These are phyloP conservation scores for Myrmophylax atrothorax DNA, from an alignment of 2,113 vertebrate genomes.

Conservation along the genomic window DNA sequence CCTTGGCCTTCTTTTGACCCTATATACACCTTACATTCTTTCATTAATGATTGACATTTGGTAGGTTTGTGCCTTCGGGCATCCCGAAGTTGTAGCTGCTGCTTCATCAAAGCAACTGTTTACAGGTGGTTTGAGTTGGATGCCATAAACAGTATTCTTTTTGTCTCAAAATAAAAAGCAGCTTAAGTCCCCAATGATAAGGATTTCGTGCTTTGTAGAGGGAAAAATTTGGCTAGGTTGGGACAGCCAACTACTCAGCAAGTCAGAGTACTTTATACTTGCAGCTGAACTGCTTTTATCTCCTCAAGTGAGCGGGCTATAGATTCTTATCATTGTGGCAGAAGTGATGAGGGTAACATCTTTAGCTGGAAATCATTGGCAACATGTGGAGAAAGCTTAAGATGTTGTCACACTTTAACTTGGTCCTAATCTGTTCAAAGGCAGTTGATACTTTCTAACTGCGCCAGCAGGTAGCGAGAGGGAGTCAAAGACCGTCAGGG, in stretches of 20 bases:
- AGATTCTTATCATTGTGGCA: conserved; percentile 81
- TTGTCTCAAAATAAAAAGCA: conserved; percentile 87
- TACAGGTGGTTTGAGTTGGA: conserved; percentile 91
- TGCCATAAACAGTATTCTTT: conserved; percentile 82
- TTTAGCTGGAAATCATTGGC: conserved; percentile 82
- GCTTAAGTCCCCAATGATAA: conserved; percentile 86
- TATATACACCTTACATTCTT: conserved; percentile 80
- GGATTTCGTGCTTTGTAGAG: conserved; percentile 80
- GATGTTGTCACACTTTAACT: conserved; percentile 91
- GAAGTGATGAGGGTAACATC: conserved; percentile 81
- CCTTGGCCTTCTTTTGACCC: conserved; percentile 73
- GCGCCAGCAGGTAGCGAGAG: conserved; percentile 67
- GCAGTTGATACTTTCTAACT: conserved; percentile 75
- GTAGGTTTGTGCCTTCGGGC: conserved; percentile 75
- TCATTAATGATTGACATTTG: conserved; percentile 83
- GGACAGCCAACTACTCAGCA: conserved; percentile 65
- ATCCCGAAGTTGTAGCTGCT: conserved; percentile 60
- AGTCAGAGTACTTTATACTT: conserved; percentile 45
- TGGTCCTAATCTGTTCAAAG: conserved; percentile 87
- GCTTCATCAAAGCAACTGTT: conserved; percentile 93
- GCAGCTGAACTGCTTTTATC: conserved; percentile 74
- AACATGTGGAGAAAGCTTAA: conserved; percentile 85
- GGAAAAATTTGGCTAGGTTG: conserved; percentile 73
- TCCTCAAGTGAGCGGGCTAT: conserved; percentile 66
- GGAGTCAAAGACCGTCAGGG: conserved; percentile 56